Evolutionary conservation across 2,113 vertebrate genomes (phyloP), one percentile per base, ranked within the genome.

Genomic region (Tragelaphus buxtoni): DNA sequence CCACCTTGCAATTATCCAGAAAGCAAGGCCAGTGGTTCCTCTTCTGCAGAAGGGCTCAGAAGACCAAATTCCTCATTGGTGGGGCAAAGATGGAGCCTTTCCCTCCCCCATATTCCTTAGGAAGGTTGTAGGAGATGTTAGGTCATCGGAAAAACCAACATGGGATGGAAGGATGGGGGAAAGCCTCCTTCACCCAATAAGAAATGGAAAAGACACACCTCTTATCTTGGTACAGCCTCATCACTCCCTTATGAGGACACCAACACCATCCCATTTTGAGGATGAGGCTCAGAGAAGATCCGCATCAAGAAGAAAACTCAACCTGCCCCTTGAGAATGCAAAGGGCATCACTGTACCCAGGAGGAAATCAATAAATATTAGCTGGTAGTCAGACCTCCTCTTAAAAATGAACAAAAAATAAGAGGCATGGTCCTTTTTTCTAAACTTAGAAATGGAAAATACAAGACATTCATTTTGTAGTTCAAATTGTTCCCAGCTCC

Each of bases 401-500:
- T 74, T n/a, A 39, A 84, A 90, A 56, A 20, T 60, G 5, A 97
- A 47, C 79, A 32, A n/a, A 80, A n/a, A 60, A 69, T 24, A 24
- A 91, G 72, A 26, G 22, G 20, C 49, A 63, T 2, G 9, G 35
- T 47, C 74, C 4, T 1, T 22, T 88, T 91, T 56, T 79, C 11
- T 13, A 30, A 53, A 60, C 26, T 90, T 58, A 74, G 22, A 92
- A 51, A 69, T 45, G 28, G 30, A 80, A 90, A 77, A 55, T 16
- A 83, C 11, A 20, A 88, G 47, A 76, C 28, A 24, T 9, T 93
- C 49, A 87, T 47, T 69, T 32, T 84, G 82, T 20, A 80, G 61
- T 88, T 92, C 81, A 56, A 60, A 56, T 72, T 92, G 51, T 95
- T 95, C 69, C 81, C 49, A 2, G 39, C 81, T 77, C 60, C 45